Base-by-base conservation (phyloP, 2,797 vertebrate species). In the Clarias platycephalus region DNA sequence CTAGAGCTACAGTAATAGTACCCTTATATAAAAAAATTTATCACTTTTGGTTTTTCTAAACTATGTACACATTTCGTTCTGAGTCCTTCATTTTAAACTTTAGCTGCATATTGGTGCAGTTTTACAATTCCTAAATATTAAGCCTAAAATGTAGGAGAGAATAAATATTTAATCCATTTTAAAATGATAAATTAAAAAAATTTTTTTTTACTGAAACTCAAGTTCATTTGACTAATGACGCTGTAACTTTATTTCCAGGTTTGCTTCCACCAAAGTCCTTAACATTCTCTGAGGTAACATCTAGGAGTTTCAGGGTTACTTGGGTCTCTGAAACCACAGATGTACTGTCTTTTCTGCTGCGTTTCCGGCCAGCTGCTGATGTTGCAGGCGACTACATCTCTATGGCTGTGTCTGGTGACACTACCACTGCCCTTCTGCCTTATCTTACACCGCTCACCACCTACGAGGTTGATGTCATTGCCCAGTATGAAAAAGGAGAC, bases 401-500 rank as follows among this genome's bases (percentile, higher is more conserved):
- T 64, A 89, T 99, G 90, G 95, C 95, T 26, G 94, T 98, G 77
- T 94, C 96, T 26, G 91, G 91, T n/a, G 94, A 95, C 8, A 96
- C 95, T 84, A 95, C 92, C 60, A 95, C 95, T 2, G 92, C 93
- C 0, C 67, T 97, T 88, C 94, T 99, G 83, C 95, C 92, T 81
- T 93, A 96, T 86, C 95, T 99, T 62, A 92, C 90, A 2, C 97
- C 98, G 24, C 90, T 98, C 90, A 99, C 98, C 6, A 91, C 96
- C 62, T 99, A 99, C 0, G 87, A 96, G 83, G 97, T 99, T 90
- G 96, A 96, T 6, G 96, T 99, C 88, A 95, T 97, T 84, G 94
- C 98, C 26, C 97, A 99, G 88, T 99, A 98, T 60, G 96, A 96
- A 0, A 97, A 95, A 81, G 97, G 97, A 87, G 97, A 98, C 87